Evolutionary conservation across 2,113 vertebrate species (phyloP), one percentile per base, ranked within the genome.

Genomic region (Progne subis): DNA sequence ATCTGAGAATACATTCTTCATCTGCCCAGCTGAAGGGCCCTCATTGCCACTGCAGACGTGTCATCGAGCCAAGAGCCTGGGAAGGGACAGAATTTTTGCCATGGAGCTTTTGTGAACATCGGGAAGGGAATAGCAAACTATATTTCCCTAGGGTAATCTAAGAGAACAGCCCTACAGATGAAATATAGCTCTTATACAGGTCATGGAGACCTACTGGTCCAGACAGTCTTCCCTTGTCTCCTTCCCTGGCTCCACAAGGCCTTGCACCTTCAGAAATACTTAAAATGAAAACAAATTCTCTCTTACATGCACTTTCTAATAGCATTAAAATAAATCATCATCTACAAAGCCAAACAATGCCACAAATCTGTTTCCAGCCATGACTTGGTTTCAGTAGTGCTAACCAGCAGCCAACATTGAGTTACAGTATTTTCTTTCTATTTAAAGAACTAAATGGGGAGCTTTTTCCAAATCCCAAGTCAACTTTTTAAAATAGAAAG

Each of bases 401-500:
- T 95, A 86, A 93, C 80, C 39, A 94, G 83, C 76, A 94, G 56
- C 64, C 76, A 81, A 37, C 41, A 78, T 29, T 84, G 88, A 78
- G 59, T 77, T 95, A 70, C 79, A 77, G 39, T 44, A 87, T 92
- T 94, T 82, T 80, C 39, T 26, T 91, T 82, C 84, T 95, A 72
- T 81, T 94, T 86, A 82, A 92, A 86, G 86, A 75, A 86, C 25
- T 78, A 92, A 91, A 94, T 52, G 64, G 56, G 44, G 64, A 91
- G 41, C 8, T 77, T 61, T 82, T 94, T 91, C 72, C 70, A 93
- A 93, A 77, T 94, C 88, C 83, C 79, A 70, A 90, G 43, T 85
- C 82, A 86, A 79, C 82, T 89, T 91, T 96, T 92, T 86, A 92
- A 80, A 82, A 91, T 88, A 91, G 79, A 84, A 90, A 91, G 60